Conservation (phyloP, 2,888 invertebrate genomes). For the Stenodema calcarata region DNA sequence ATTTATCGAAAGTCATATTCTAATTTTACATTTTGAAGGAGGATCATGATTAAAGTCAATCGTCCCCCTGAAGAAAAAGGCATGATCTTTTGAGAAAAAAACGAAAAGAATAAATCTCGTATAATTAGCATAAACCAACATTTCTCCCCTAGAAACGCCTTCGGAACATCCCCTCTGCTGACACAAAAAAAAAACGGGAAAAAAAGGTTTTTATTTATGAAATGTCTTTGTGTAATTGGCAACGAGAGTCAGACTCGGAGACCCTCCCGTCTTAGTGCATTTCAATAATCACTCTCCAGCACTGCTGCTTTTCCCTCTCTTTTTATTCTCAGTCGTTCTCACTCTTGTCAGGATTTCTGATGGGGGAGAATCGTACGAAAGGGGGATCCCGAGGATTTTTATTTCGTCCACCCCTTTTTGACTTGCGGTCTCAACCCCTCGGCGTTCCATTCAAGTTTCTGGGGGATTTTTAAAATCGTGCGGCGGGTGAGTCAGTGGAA, state of each 20-base stretch:
- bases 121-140: conserved; percentile 30
- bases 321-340: not conserved
- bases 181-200: too few species aligned
- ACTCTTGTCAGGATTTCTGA: not conserved
- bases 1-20: too few species aligned
- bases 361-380: not conserved
- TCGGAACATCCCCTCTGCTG: not conserved
- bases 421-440: conserved; percentile 1
- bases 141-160: not conserved
- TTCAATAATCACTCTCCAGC: conserved; percentile 32
- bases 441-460: not conserved
- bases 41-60: not conserved
- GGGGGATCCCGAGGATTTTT: conserved; percentile 5
- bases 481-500: not conserved
- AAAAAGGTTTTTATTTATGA: conserved; percentile 36
- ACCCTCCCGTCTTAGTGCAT: not conserved
- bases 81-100: not conserved
- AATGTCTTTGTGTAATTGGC: conserved; percentile 34
- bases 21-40: not conserved
- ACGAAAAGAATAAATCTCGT: not conserved
- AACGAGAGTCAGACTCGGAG: not conserved
- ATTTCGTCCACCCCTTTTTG: conserved; percentile 9
- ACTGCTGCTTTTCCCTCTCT: not conserved
- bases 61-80: not conserved
- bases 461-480: not conserved